Evolutionary conservation across 2,888 invertebrate genomes (phyloP).

Genomic region (Carpatolechia fugitivella): DNA sequence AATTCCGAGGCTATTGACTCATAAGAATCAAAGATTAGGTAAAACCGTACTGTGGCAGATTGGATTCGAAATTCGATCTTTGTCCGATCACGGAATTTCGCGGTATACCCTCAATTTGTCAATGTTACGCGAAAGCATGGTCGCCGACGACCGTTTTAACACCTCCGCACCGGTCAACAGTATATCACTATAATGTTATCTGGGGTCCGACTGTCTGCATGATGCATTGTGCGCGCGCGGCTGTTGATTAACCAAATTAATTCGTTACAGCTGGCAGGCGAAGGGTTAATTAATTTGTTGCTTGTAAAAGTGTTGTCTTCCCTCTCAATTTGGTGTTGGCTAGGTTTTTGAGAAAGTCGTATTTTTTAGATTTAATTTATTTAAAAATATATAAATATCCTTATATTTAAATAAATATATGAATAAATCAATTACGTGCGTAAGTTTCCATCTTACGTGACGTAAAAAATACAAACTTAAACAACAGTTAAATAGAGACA

Average conservation of each 20-base stretch:
- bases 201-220: slow-evolving; percentile 56
- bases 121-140: slow-evolving; percentile 32
- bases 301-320: slow-evolving; percentile 22
- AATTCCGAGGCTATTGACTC: not conserved
- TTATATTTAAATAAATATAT: too few species aligned
- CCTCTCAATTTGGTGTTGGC: slow-evolving; percentile 16
- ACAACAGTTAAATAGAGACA: slow-evolving; percentile 26
- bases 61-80: slow-evolving; percentile 11
- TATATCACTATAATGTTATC: slow-evolving; percentile 75
- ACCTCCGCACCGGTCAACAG: slow-evolving; percentile 53
- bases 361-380: too few species aligned
- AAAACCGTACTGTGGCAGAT: not conserved
- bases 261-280: slow-evolving; percentile 54
- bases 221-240: slow-evolving; percentile 67
- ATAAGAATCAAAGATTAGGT: not conserved
- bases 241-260: slow-evolving; percentile 74
- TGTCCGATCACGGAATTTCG: slow-evolving; percentile 12
- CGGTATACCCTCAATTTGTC: slow-evolving; percentile 35
- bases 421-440: too few species aligned
- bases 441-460: too few species aligned
- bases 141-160: slow-evolving; percentile 42
- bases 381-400: too few species aligned
- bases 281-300: slow-evolving; percentile 53
- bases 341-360: not conserved
- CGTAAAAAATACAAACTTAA: not conserved